Evolutionary conservation across 2,797 vertebrate species (phyloP).

Genomic region (Macropus fuliginosus): DNA sequence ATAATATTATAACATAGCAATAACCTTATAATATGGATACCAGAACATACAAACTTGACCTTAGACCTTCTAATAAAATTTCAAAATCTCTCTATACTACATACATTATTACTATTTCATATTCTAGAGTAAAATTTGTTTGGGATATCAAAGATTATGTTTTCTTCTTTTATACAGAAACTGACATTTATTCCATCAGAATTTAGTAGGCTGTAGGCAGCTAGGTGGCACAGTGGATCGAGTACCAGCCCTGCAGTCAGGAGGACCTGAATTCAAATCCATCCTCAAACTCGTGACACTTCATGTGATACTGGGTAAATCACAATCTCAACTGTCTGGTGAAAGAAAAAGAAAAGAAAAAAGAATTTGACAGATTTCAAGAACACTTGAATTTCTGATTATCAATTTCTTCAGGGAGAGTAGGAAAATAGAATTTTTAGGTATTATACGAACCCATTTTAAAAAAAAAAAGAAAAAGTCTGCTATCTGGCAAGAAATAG

Average conservation of each 20-base stretch:
- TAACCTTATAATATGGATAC: background rate
- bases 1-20: background rate
- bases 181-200: constrained; percentile 13
- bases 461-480: background rate
- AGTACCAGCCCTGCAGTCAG: no score
- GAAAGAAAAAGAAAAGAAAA: no score
- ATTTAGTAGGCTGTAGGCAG: constrained; percentile 29
- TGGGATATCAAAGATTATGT: constrained; percentile 25
- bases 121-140: background rate
- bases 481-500: background rate
- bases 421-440: background rate
- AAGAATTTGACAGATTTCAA: constrained; percentile 48
- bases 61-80: background rate
- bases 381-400: background rate
- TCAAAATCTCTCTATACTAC: background rate
- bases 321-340: no score
- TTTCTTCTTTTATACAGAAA: constrained; percentile 7
- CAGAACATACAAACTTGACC: background rate
- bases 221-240: no score
- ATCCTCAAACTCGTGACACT: no score
- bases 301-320: no score
- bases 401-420: background rate
- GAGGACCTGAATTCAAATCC: no score
- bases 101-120: background rate
- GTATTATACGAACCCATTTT: background rate